Base-by-base conservation (phyloP, 2,888 invertebrate genomes). In the Micoletzkya japonica region DNA sequence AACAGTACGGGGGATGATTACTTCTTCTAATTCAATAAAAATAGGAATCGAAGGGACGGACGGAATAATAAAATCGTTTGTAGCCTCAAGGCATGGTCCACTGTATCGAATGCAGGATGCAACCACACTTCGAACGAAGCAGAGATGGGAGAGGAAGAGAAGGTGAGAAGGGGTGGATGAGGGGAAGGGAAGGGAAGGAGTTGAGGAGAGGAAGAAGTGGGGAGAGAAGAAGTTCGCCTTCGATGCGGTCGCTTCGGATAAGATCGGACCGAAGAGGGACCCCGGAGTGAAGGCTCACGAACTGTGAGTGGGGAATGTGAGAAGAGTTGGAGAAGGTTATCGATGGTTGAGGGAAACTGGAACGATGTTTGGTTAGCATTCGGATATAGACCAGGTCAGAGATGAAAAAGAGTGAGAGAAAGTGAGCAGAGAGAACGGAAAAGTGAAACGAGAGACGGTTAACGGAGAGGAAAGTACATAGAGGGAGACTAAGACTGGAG, bases 201-300 rank as follows among this genome's bases (percentile, higher is more conserved):
- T 67, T 44, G 7, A 66, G 68, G 69, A 71, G 26, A 26, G 71
- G 3, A 54, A 63, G 52, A 37, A 73, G 26, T 78, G 72, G 71
- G 96, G 95, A 20, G 93, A 93, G 84, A 91, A 91, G 85, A 87
- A 90, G 60, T 92, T 93, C 88, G 94, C 95, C 0, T 97, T 94
- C 86, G 97, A 97, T 87, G 90, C 92, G 7, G 88, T 96, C 26
- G 91, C 95, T 20, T 95, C 95, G 72, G 91, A 93, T 81, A 90
- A 93, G 81, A 90, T 97, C 71, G 92, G 92, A n/a, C 89, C 91
- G 70, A 89, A 90, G 71, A 89, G 97, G 73, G 88, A 89, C 20
- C 87, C 96, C 72, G 94, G 94, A 24, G 95, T 95, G 85, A 93
- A 93, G 0, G 90, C 95, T 75, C 90, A 95, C 87, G 89, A 90